phyloP scores from a whole-genome alignment of 1,140 invertebrate species.

The Sarcophaga peregrina region DNA sequence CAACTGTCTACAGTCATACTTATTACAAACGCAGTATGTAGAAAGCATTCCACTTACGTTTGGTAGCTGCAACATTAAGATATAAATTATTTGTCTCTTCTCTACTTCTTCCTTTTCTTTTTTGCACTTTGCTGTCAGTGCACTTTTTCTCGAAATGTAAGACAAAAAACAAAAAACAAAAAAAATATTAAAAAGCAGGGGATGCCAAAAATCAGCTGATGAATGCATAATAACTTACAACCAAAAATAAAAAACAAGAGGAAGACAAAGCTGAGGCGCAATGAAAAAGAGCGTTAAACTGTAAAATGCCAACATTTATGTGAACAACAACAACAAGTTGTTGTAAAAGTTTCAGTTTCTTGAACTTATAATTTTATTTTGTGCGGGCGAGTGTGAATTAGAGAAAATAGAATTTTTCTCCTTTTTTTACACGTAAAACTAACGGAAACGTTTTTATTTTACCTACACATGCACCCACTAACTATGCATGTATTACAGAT shows the following conservation, averaged over 20 bases:
- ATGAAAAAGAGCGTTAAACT: constrained; percentile 13
- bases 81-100: constrained; percentile 12
- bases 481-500: no score
- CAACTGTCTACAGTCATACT: neutral
- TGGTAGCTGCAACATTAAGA: constrained; percentile 15
- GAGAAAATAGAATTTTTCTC: neutral
- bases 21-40: neutral
- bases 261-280: no score
- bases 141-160: no score
- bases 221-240: neutral
- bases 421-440: neutral
- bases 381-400: neutral
- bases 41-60: neutral
- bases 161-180: neutral
- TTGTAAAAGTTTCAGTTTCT: neutral
- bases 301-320: constrained; percentile 12
- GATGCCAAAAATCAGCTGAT: no score
- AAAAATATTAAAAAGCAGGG: no score
- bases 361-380: neutral
- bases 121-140: no score
- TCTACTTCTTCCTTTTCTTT: neutral
- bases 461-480: no score
- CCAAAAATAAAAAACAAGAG: neutral
- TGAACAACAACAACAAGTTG: neutral
- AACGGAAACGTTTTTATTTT: neutral